Evolutionary conservation across 1,140 invertebrate genomes (phyloP).

Genomic region (Mya arenaria): DNA sequence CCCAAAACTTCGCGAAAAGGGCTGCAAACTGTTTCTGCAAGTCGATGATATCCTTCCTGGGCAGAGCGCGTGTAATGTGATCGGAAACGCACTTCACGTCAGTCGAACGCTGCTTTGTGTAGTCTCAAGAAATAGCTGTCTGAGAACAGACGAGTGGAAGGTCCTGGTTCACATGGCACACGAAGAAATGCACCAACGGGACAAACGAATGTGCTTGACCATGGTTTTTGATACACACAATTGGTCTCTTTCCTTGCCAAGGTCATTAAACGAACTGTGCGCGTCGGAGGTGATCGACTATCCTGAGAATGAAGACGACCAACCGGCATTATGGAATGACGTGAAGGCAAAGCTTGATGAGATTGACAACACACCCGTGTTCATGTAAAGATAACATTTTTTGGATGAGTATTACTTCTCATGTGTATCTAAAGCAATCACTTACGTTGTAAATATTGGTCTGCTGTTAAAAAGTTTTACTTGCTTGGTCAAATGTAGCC

Average conservation of each 20-base stretch:
- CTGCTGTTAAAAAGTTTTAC: too few species aligned
- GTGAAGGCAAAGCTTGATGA: background rate
- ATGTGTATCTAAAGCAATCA: too few species aligned
- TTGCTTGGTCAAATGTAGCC: too few species aligned
- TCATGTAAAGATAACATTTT: too few species aligned
- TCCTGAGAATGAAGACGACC: constrained; percentile 7
- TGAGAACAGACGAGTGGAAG: constrained; percentile 25
- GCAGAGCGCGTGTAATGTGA: constrained; percentile 13
- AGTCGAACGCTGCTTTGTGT: constrained; percentile 17
- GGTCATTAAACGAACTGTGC: background rate
- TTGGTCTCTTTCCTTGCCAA: background rate
- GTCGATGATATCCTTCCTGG: constrained; percentile 7
- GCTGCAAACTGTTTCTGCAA: constrained; percentile 2
- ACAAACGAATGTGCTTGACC: constrained; percentile 12
- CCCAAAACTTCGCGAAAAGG: background rate
- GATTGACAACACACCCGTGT: background rate
- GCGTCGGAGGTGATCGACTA: constrained; percentile 16
- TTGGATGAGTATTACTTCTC: too few species aligned
- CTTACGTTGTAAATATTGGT: too few species aligned
- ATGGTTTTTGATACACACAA: constrained; percentile 8
- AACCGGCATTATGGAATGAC: constrained; percentile 28
- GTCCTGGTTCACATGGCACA: constrained; percentile 24
- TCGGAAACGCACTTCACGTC: constrained; percentile 33
- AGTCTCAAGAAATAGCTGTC: background rate
- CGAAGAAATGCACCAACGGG: constrained; percentile 10